phyloP scores from a whole-genome alignment of 2,113 vertebrate genomes.

The Hiodon alosoides region DNA sequence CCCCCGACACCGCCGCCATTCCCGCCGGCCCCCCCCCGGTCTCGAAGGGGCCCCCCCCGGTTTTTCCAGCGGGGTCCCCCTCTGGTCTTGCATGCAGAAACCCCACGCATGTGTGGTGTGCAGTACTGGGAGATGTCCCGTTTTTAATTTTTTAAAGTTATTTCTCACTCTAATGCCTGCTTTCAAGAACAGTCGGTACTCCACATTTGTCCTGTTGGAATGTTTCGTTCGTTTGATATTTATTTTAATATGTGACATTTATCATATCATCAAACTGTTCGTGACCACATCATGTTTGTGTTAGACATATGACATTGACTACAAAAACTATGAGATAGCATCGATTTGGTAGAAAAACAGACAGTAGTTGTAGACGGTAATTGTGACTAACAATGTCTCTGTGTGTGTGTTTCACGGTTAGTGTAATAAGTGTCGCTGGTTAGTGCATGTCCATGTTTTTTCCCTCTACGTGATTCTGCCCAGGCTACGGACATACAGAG shows the following conservation, averaged over 20 bases:
- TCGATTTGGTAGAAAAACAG: background rate
- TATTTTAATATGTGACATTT: background rate
- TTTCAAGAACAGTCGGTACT: background rate
- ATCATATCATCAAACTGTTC: background rate
- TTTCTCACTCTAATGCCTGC: slow-evolving; percentile 13
- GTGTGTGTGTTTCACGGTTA: background rate
- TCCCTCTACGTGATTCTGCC: background rate
- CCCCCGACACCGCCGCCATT: too few relatives aligned
- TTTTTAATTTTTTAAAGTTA: background rate
- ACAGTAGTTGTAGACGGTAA: background rate
- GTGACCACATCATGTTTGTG: background rate
- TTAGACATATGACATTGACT: background rate
- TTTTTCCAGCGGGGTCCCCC: too few relatives aligned
- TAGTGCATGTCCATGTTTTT: slow-evolving; percentile 20
- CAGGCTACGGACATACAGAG: background rate
- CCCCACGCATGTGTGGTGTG: too few relatives aligned
- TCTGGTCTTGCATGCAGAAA: background rate
- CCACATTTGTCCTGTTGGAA: background rate
- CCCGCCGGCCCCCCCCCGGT: too few relatives aligned
- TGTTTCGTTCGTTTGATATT: background rate
- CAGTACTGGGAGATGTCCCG: background rate
- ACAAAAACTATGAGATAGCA: background rate
- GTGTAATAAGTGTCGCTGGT: background rate
- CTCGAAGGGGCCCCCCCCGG: too few relatives aligned
- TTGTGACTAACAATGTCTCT: too few relatives aligned